Percentiles rank a stretch among this genome's conserved stretches.
Conservation (phyloP, 2,888 invertebrate species). For the Pogonocherus hispidulus region DNA sequence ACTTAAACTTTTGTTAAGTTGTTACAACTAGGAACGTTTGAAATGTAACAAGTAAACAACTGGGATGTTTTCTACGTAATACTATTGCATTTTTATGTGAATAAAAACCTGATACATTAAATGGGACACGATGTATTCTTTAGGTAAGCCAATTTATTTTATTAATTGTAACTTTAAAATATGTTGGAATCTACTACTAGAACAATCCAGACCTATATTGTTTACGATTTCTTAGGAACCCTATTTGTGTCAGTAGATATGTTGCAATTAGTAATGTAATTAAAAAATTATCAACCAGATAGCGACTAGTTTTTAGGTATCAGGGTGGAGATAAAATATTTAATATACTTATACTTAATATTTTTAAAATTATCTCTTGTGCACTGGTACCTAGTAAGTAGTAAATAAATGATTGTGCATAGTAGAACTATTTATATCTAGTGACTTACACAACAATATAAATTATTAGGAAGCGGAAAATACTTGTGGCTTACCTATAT, state of each 20-base stretch:
- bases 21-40: constrained; percentile 17
- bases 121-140: constrained; percentile 66
- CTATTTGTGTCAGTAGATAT: constrained; percentile 21
- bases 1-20: constrained; percentile 32
- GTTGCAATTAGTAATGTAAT: constrained; percentile 2
- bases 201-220: constrained; percentile 1
- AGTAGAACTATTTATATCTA: constrained; percentile 17
- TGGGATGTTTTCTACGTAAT: constrained; percentile 30
- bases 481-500: background rate
- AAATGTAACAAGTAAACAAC: constrained; percentile 26
- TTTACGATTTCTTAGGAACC: constrained; percentile 18
- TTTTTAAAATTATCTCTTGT: background rate
- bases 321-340: constrained; percentile 16
- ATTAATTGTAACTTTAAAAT: background rate
- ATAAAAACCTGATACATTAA: constrained; percentile 22
- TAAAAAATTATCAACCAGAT: constrained; percentile 26
- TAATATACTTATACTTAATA: background rate
- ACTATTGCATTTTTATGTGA: constrained; percentile 25
- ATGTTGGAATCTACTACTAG: background rate
- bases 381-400: background rate
- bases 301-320: constrained; percentile 8
- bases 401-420: constrained; percentile 26
- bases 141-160: constrained; percentile 60
- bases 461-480: constrained; percentile 19
- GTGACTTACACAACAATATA: constrained; percentile 25